phyloP scores from a whole-genome alignment of 2,888 invertebrate genomes.

The Perizoma affinitatum region DNA sequence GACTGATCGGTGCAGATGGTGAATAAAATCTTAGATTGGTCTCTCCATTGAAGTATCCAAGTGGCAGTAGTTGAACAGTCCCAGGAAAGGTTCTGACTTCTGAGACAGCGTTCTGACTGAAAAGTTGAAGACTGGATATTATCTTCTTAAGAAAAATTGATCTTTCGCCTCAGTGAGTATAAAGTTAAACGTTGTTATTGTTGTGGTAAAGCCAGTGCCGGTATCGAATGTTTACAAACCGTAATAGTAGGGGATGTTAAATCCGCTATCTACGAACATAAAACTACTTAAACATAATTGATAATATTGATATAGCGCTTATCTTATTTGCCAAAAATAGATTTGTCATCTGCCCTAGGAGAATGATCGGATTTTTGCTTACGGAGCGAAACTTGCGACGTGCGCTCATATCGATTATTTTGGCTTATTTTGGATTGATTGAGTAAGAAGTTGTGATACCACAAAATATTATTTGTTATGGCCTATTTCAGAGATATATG shows the following conservation, averaged over 20 bases:
- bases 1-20: conserved; percentile 27
- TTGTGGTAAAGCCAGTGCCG: conserved; percentile 28
- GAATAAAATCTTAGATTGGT: conserved; percentile 46
- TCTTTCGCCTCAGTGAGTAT: conserved; percentile 15
- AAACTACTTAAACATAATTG: background rate
- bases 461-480: conserved; percentile 5
- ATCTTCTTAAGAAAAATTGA: conserved; percentile 5
- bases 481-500: background rate
- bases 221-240: conserved; percentile 38
- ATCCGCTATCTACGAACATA: background rate
- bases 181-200: conserved; percentile 18
- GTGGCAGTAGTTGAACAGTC: conserved; percentile 48
- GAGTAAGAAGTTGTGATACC: background rate
- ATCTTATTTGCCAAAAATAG: background rate
- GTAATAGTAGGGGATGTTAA: background rate
- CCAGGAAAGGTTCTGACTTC: conserved; percentile 62
- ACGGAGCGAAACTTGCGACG: conserved; percentile 20
- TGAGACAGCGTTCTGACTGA: conserved; percentile 36
- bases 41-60: conserved; percentile 72
- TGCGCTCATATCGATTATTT: conserved; percentile 4
- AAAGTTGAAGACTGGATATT: conserved; percentile 14
- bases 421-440: conserved; percentile 1
- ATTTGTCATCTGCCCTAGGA: background rate
- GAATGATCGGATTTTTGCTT: background rate
- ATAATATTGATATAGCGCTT: background rate